Conservation (phyloP, 2,113 vertebrate species). For the Bubalus kerabau region DNA sequence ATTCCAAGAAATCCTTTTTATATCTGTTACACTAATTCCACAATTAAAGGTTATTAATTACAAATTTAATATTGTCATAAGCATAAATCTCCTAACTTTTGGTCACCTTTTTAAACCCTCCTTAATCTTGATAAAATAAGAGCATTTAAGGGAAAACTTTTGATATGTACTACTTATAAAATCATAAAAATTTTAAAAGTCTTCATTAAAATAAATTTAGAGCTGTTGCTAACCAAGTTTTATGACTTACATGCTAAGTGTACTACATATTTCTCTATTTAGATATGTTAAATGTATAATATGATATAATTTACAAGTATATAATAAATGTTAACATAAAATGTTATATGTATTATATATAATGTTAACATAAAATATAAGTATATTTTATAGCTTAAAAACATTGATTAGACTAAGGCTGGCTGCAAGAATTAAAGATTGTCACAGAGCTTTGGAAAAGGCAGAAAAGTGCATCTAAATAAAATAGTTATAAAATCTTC, state of each 20-base stretch:
- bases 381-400: conserved; percentile 6
- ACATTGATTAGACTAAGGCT: not conserved
- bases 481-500: not conserved
- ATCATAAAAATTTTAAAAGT: not conserved
- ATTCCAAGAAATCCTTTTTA: not conserved
- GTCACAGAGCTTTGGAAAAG: not conserved
- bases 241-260: not conserved
- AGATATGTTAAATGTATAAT: not conserved
- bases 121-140: not conserved
- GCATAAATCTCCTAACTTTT: not conserved
- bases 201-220: not conserved
- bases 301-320: not conserved
- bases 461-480: not conserved
- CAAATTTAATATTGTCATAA: not conserved
- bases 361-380: not conserved
- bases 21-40: not conserved
- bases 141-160: not conserved
- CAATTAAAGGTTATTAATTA: conserved; percentile 23
- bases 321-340: not conserved
- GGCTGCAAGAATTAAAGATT: not conserved
- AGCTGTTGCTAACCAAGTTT: not conserved
- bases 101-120: not conserved
- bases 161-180: not conserved
- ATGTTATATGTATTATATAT: not conserved
- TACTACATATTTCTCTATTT: not conserved